Evolutionary conservation across 2,888 invertebrate species (phyloP).

Genomic region (Heterodera filipjevi): DNA sequence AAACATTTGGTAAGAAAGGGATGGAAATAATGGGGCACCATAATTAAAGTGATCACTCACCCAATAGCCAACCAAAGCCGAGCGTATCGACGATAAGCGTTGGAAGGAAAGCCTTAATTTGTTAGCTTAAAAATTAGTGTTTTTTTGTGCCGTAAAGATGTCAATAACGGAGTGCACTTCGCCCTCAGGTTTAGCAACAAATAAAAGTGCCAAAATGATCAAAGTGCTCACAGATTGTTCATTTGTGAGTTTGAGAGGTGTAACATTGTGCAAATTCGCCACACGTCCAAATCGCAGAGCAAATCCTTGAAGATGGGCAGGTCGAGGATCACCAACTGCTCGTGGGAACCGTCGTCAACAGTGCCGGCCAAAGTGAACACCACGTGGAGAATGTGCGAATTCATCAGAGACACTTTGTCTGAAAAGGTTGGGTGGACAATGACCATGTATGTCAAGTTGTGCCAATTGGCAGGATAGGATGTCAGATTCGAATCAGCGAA

Average conservation of each 20-base stretch:
- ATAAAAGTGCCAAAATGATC: no score
- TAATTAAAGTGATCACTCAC: neutral
- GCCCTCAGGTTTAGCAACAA: no score
- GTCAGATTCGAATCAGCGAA: no score
- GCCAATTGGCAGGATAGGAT: no score
- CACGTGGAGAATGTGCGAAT: conserved; percentile 92
- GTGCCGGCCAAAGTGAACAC: conserved; percentile 79
- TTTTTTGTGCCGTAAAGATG: no score
- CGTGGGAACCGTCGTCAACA: conserved; percentile 73
- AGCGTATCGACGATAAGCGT: conserved; percentile 88
- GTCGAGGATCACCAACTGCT: conserved; percentile 68
- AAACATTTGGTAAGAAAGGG: neutral
- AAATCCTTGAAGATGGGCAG: conserved; percentile 83
- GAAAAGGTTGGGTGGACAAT: no score
- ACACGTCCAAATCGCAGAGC: conserved; percentile 75
- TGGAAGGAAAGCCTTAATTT: conserved; percentile 73
- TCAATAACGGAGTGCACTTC: no score
- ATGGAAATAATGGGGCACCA: no score
- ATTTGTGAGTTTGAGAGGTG: conserved; percentile 54
- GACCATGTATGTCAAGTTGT: no score
- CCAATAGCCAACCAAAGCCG: conserved; percentile 88
- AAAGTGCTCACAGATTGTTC: conserved; percentile 38
- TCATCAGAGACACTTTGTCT: conserved; percentile 86
- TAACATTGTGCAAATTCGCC: conserved; percentile 74
- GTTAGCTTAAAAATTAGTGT: no score